Base-by-base conservation (phyloP, 92 coral and sea anemone genomes). In the Heteractis magnifica region DNA sequence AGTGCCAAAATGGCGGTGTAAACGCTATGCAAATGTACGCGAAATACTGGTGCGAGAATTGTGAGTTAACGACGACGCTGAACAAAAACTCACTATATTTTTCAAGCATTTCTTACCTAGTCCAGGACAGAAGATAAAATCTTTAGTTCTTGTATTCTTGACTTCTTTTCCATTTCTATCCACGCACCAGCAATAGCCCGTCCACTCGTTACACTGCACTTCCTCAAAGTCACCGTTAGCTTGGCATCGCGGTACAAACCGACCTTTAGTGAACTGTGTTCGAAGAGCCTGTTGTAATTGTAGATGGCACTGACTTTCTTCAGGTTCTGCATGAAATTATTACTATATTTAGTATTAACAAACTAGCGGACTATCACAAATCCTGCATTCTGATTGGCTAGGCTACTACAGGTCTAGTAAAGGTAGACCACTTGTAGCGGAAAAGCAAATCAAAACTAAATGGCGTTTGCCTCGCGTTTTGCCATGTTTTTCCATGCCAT, bases 121-220 rank as follows among this genome's bases (percentile, higher is more conserved):
- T 73, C 95, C 98, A 48, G 95, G 93, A 74, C 98, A 91, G 68
- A 85, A 79, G 11, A 93, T 77, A 64, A 93, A 91, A 75, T 93
- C 98, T 55, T 83, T 86, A 56, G 98, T 86, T 71, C 91, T 83
- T 14, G 92, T 91, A 15, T 91, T 82, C 14, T 81, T 80, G 23
- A 85, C 73, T 72, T 93, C 98, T 8, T 81, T 88, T 12, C 98
- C 98, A 49, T 56, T 79, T 8, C 72, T 85, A 53, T 92, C 90
- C 62, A 93, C 98, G 83, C 95, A 93, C 98, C 98, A 93, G 72
- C 98, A 93, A 50, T 93, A 90, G 26, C 90, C 87, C 6, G 89
- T 89, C 73, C 83, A 49, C 62, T 87, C 78, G 70, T 78, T 79
- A 71, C 98, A 93, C 77, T 93, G 98, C 2, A 93, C 93, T 18